These are phyloP conservation scores for Alsophila aescularia DNA, from an alignment of 2,888 invertebrate genomes.

Conservation along the genomic window DNA sequence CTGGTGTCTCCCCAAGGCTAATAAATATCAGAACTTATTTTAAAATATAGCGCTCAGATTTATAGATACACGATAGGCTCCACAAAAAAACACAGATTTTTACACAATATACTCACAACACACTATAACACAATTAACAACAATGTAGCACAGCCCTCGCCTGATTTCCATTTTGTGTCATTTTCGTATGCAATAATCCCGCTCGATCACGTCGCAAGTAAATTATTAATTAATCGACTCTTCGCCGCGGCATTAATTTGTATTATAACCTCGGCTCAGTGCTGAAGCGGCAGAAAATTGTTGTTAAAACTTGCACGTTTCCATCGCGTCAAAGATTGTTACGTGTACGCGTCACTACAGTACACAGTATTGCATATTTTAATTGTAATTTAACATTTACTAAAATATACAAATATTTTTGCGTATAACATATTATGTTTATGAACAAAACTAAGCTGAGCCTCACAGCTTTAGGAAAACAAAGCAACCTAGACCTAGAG, in stretches of 20 bases:
- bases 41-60: background rate
- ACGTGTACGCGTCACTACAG: constrained; percentile 25
- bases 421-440: too few relatives aligned
- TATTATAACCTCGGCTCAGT: constrained; percentile 47
- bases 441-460: too few relatives aligned
- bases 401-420: too few relatives aligned
- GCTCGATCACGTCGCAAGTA: constrained; percentile 39
- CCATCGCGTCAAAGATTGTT: constrained; percentile 21
- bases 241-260: constrained; percentile 42
- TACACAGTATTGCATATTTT: too few relatives aligned
- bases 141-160: constrained; percentile 54
- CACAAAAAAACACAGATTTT: background rate
- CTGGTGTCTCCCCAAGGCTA: too few relatives aligned
- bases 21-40: too few relatives aligned
- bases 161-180: constrained; percentile 76
- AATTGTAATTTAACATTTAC: too few relatives aligned
- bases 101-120: constrained; percentile 45
- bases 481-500: too few relatives aligned
- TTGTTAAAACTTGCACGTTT: constrained; percentile 33
- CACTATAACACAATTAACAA: constrained; percentile 61
- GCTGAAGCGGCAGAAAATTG: constrained; percentile 34
- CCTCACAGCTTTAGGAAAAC: too few relatives aligned
- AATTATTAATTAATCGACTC: constrained; percentile 47
- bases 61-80: background rate
- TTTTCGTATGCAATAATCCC: constrained; percentile 56